Conservation (phyloP, 2,888 invertebrate species). For the Tethea ocularis region DNA sequence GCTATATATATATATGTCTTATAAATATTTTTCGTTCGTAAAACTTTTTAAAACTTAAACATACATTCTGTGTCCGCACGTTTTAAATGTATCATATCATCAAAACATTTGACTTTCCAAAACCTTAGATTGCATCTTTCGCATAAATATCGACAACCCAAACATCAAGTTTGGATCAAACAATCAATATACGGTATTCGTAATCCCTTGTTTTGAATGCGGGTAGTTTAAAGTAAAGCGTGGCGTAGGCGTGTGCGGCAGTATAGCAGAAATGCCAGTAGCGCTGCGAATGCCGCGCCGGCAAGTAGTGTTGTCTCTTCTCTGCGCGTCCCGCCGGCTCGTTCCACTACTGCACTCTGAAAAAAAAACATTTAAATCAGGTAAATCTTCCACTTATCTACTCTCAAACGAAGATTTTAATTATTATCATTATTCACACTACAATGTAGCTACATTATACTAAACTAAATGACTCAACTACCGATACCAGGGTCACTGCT, state of each 20-base stretch:
- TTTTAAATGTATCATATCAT: neutral
- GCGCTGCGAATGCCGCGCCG: slow-evolving; percentile 72
- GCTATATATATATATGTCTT: too few species aligned
- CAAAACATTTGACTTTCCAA: neutral
- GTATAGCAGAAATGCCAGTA: slow-evolving; percentile 70
- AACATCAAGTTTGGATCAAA: neutral
- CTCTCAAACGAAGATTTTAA: too few species aligned
- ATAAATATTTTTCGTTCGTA: too few species aligned
- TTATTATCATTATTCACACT: too few species aligned
- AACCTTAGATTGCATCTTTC: neutral
- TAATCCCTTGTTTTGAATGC: neutral
- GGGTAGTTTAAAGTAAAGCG: slow-evolving; percentile 55
- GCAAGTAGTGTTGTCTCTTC: slow-evolving; percentile 72
- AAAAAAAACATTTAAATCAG: slow-evolving; percentile 26
- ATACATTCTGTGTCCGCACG: too few species aligned
- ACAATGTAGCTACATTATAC: too few species aligned
- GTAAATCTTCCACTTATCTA: too few species aligned
- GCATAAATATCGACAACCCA: neutral
- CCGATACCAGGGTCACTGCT: too few species aligned
- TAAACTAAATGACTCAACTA: too few species aligned
- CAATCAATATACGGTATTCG: neutral
- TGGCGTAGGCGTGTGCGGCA: slow-evolving; percentile 70
- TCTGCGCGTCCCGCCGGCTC: slow-evolving; percentile 66
- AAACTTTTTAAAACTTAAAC: too few species aligned
- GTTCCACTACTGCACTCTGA: slow-evolving; percentile 75